Conservation (phyloP, 1,140 invertebrate genomes). For the Drosophila neocordata region DNA sequence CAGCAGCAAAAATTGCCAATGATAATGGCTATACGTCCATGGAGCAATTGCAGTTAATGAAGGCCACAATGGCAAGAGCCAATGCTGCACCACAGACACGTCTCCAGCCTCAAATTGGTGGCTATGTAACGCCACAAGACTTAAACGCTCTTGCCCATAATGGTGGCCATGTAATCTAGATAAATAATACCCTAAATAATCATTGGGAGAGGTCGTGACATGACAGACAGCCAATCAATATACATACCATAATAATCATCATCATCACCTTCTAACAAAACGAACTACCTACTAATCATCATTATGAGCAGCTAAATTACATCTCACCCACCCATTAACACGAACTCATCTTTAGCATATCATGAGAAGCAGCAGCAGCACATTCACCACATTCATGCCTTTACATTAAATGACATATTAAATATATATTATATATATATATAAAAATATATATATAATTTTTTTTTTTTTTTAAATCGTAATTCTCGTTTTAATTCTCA, state of each 20-base stretch:
- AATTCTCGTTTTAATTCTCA: background rate
- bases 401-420: background rate
- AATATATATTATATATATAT: background rate
- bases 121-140: conserved; percentile 69
- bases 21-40: conserved; percentile 65
- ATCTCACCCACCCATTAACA: background rate
- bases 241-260: background rate
- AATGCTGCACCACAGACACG: conserved; percentile 12
- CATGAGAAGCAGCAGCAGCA: background rate
- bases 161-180: conserved; percentile 62
- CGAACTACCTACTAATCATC: background rate
- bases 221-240: background rate
- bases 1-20: background rate
- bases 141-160: conserved; percentile 67
- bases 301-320: conserved; percentile 1
- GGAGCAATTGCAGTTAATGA: conserved; percentile 70
- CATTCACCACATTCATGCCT: conserved; percentile 8
- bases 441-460: background rate
- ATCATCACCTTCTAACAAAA: background rate
- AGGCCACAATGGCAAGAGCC: conserved; percentile 24
- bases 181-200: background rate
- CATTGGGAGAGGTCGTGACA: background rate
- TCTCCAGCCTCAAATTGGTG: conserved; percentile 56
- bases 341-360: background rate
- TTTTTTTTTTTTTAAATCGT: background rate